Evolutionary conservation across 2,888 invertebrate genomes (phyloP).

Genomic region (Sialis fuliginosa): DNA sequence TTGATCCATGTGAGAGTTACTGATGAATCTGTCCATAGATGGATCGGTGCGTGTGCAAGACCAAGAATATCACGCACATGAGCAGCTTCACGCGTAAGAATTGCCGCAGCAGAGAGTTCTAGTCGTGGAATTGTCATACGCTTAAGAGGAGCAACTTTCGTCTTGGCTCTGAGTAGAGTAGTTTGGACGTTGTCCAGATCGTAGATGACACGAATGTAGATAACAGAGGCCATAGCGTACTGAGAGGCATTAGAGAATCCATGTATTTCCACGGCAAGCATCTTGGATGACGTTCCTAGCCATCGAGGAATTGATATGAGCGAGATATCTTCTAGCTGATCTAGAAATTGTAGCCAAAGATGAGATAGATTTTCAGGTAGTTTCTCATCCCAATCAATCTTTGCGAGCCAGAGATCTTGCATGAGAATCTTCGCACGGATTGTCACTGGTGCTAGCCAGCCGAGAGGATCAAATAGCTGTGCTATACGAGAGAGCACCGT

Average conservation of each 20-base stretch:
- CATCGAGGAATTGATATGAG: conserved; percentile 5
- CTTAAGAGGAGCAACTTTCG: not conserved
- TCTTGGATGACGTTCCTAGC: not conserved
- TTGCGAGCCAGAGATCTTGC: not conserved
- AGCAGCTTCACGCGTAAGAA: too few species aligned
- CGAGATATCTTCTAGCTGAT: conserved; percentile 1
- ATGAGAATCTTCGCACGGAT: not conserved
- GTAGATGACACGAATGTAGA: not conserved
- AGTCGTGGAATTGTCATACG: too few species aligned
- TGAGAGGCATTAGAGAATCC: not conserved
- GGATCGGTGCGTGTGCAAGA: too few species aligned
- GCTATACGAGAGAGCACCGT: not conserved
- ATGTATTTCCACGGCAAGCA: conserved; percentile 2
- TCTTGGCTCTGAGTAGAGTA: not conserved
- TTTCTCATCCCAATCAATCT: not conserved
- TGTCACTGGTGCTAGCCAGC: not conserved
- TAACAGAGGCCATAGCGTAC: not conserved
- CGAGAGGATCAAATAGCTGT: conserved; percentile 1
- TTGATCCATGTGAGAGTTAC: too few species aligned
- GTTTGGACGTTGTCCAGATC: not conserved
- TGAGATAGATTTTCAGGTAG: not conserved
- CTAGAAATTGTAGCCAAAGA: not conserved
- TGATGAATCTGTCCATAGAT: too few species aligned
- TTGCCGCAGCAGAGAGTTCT: too few species aligned
- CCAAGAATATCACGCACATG: too few species aligned